phyloP scores from a whole-genome alignment of 2,797 vertebrate genomes.

The Tiaroga cobitis region DNA sequence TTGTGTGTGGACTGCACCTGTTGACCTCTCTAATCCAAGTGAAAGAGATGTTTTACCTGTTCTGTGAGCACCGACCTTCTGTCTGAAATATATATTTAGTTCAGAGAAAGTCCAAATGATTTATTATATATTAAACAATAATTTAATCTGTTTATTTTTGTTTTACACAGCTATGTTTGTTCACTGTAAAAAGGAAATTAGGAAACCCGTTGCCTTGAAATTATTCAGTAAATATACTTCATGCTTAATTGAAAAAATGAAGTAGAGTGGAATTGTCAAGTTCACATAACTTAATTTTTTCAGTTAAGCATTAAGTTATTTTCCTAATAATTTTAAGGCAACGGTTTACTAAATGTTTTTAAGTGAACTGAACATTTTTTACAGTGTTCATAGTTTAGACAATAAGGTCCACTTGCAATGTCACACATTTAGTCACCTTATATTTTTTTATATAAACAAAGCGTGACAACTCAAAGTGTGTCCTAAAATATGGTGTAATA shows the following conservation, averaged over 20 bases:
- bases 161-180: neutral
- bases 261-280: no score
- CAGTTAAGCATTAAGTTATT: no score
- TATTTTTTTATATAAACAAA: neutral
- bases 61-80: neutral
- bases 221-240: no score
- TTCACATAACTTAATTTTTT: no score
- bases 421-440: neutral
- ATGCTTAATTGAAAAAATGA: no score
- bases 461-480: neutral
- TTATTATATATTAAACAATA: neutral
- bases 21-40: slow-evolving; percentile 24
- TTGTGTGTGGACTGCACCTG: slow-evolving; percentile 36
- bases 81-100: slow-evolving; percentile 4
- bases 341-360: no score
- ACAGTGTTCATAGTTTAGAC: neutral
- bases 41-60: neutral
- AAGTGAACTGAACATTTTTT: no score
- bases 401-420: neutral
- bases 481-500: neutral
- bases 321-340: no score
- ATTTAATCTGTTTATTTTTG: neutral
- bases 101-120: neutral
- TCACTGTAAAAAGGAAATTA: no score
- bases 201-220: no score